Evolutionary conservation across 2,797 vertebrate species (phyloP).

Genomic region (Cryptoprocta ferox): DNA sequence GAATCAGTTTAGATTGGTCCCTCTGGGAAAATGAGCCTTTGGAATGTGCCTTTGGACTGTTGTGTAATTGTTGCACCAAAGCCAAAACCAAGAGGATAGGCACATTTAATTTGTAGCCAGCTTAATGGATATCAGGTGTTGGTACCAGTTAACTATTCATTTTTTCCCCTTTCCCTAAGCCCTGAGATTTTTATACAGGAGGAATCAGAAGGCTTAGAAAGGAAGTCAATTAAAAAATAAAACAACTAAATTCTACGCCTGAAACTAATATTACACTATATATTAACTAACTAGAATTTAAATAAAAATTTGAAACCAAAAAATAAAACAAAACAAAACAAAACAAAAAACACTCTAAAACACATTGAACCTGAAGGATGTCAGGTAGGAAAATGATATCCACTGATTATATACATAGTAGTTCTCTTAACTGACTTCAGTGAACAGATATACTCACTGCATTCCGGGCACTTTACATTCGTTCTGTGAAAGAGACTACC

Average conservation of each 20-base stretch:
- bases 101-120: neutral
- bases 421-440: neutral
- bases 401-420: neutral
- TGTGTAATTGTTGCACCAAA: neutral
- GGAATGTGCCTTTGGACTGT: neutral
- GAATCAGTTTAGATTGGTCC: neutral
- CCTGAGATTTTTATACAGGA: neutral
- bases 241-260: neutral
- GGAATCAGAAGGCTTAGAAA: slow-evolving; percentile 43
- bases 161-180: neutral
- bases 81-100: neutral
- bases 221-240: neutral
- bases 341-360: neutral
- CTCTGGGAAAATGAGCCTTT: neutral
- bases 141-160: neutral
- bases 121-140: neutral
- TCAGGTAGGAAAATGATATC: neutral
- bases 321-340: neutral
- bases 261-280: no score
- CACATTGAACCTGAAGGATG: neutral
- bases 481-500: neutral
- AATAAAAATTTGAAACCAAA: no score
- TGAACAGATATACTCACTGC: neutral
- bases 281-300: no score
- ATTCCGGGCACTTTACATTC: neutral